Percentiles rank a stretch among this genome's conserved stretches.
Conservation (phyloP, 1,140 invertebrate species). For the Gerris buenoi region DNA sequence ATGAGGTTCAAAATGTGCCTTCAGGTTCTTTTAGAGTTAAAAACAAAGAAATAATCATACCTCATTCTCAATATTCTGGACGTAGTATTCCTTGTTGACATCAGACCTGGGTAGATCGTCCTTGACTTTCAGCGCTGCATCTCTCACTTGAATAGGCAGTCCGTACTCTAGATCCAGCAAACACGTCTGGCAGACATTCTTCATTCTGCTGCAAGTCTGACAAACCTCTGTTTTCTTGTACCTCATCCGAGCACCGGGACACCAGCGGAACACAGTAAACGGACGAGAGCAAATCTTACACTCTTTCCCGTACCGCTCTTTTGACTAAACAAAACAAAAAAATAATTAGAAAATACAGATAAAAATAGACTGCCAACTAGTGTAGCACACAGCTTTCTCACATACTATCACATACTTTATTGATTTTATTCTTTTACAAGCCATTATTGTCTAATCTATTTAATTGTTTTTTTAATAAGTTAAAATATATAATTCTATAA, state of each 20-base stretch:
- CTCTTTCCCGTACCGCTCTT: slow-evolving; percentile 95
- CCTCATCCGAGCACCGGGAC: slow-evolving; percentile 93
- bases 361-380: too few relatives aligned
- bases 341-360: slow-evolving; percentile 13
- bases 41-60: slow-evolving; percentile 29
- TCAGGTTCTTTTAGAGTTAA: too few relatives aligned
- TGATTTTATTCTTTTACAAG: too few relatives aligned
- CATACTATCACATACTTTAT: too few relatives aligned
- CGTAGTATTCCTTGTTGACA: slow-evolving; percentile 98
- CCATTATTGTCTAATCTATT: too few relatives aligned
- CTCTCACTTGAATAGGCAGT: slow-evolving; percentile 83
- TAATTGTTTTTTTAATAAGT: too few relatives aligned
- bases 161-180: slow-evolving; percentile 96
- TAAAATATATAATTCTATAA: slow-evolving; percentile 1
- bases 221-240: slow-evolving; percentile 99
- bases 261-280: slow-evolving; percentile 96
- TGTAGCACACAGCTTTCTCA: too few relatives aligned
- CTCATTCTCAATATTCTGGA: slow-evolving; percentile 82
- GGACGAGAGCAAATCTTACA: slow-evolving; percentile 97
- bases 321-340: slow-evolving; percentile 53
- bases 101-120: slow-evolving; percentile 93
- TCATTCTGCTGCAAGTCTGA: slow-evolving; percentile 94
- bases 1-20: too few relatives aligned
- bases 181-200: slow-evolving; percentile 99
- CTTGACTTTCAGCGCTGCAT: slow-evolving; percentile 85